Base-by-base conservation (phyloP, 2,797 vertebrate species). In the Diglossa cyanea region DNA sequence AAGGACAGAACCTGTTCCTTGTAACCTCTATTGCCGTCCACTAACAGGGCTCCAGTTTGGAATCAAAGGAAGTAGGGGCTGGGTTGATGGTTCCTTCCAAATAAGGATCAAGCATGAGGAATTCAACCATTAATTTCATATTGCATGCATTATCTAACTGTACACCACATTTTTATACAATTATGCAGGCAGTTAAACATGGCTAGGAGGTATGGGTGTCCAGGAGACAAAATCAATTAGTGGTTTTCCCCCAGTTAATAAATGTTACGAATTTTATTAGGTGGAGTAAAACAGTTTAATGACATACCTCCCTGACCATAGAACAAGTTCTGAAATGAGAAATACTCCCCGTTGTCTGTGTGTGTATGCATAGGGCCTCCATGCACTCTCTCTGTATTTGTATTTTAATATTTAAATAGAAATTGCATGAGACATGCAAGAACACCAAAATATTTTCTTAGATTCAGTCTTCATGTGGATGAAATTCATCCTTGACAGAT, bases 141-240 rank as follows among this genome's bases (percentile, higher is more conserved):
- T 84, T 37, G 61, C 11, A n/a, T 78, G 33, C 57, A 63, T 73
- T 67, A 62, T 55, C 65, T 63, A 51, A 53, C 48, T 15, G 20
- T 73, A 63, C 5, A 2, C 45, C 44, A 47, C 30, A 8, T 66
- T 91, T 91, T 78, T 68, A 11, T 40, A 57, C 47, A 80, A 57
- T 81, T 80, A 74, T 16, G 11, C n/a, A 78, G 62, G 82, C 74
- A 89, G 55, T 93, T 92, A 92, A 88, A 84, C 57, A 28, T 71
- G 40, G 51, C 76, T 76, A 66, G 68, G 76, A 83, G 68, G 28
- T 40, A 35, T 24, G 6, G 53, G 20, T 80, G 79, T 90, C 48
- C 51, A 91, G 63, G 57, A 95, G 54, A 70, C 62, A 80, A 92
- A 95, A 90, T 81, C 67, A 58, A 68, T 96, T 91, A 90, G 39